A percentile compares a stretch with the other conserved stretches of the same genome.
Evolutionary conservation across 1,140 invertebrate species (phyloP).

Genomic region (Trichomalopsis sarcophagae): DNA sequence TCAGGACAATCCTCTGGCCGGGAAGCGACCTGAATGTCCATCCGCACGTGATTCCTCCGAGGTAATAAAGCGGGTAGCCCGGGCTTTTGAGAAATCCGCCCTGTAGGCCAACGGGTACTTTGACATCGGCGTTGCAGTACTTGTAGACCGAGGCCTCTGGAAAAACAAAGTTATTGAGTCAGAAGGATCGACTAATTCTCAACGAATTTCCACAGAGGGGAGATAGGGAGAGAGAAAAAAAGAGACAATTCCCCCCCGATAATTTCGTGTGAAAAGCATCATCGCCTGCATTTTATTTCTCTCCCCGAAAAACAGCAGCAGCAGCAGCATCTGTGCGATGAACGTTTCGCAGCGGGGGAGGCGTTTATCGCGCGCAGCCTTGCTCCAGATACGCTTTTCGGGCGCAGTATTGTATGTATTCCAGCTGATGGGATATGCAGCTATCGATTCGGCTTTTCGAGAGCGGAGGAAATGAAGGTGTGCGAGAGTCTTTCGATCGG

Average conservation of each 20-base stretch:
- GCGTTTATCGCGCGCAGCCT: not conserved
- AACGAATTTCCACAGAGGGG: not conserved
- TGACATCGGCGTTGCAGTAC: slow-evolving; percentile 69
- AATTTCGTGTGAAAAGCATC: slow-evolving; percentile 25
- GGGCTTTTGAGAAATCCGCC: slow-evolving; percentile 70
- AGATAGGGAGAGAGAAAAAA: not conserved
- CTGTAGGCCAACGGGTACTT: slow-evolving; percentile 57
- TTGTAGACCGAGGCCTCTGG: slow-evolving; percentile 67
- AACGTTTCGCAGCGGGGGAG: not conserved
- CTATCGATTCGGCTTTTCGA: not conserved
- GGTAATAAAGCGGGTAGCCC: slow-evolving; percentile 70
- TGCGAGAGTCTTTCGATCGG: no score
- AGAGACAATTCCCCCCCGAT: not conserved
- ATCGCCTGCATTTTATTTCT: not conserved
- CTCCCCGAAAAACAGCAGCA: not conserved
- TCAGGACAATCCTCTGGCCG: slow-evolving; percentile 69
- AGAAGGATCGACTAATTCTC: no score
- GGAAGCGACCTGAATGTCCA: slow-evolving; percentile 70
- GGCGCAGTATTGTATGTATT: no score
- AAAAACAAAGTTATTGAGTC: not conserved
- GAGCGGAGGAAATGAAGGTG: not conserved
- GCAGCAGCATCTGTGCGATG: slow-evolving; percentile 13
- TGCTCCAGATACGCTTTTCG: not conserved
- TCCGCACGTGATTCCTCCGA: slow-evolving; percentile 67
- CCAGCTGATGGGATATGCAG: not conserved